Conservation (phyloP, 2,888 invertebrate species). For the Drosophila atroscutellata region DNA sequence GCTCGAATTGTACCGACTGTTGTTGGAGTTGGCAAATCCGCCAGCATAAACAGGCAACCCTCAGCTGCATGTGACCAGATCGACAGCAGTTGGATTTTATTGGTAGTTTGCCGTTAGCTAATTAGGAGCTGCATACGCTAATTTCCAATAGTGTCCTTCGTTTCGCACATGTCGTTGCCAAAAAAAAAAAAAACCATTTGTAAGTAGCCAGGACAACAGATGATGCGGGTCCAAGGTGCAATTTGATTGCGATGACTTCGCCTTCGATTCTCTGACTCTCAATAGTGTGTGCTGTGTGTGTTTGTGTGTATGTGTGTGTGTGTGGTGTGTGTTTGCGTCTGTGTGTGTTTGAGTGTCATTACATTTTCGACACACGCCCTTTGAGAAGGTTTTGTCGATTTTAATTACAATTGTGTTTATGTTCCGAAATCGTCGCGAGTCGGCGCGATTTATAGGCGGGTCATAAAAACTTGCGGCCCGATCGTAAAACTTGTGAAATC, state of each 20-base stretch:
- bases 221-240: constrained; percentile 46
- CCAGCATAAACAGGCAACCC: constrained; percentile 23
- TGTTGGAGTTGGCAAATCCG: neutral
- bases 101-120: constrained; percentile 12
- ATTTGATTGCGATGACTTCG: constrained; percentile 9
- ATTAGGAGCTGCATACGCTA: constrained; percentile 57
- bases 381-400: constrained; percentile 17
- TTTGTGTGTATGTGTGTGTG: neutral
- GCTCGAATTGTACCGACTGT: neutral
- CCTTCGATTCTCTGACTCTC: neutral
- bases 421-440: constrained; percentile 10
- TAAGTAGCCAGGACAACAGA: constrained; percentile 5
- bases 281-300: neutral
- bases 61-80: neutral
- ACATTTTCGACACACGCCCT: constrained; percentile 38
- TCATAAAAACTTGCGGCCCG: constrained; percentile 39
- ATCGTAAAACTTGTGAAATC: constrained; percentile 40
- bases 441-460: constrained; percentile 37
- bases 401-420: constrained; percentile 37
- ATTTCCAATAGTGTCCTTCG: constrained; percentile 37
- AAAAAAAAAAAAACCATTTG: constrained; percentile 28
- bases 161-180: constrained; percentile 38
- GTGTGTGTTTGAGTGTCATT: constrained; percentile 7
- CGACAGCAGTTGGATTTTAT: neutral
- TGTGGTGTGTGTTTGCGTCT: neutral